Conservation (phyloP, 2,888 invertebrate species). For the Cotesia congregata region DNA sequence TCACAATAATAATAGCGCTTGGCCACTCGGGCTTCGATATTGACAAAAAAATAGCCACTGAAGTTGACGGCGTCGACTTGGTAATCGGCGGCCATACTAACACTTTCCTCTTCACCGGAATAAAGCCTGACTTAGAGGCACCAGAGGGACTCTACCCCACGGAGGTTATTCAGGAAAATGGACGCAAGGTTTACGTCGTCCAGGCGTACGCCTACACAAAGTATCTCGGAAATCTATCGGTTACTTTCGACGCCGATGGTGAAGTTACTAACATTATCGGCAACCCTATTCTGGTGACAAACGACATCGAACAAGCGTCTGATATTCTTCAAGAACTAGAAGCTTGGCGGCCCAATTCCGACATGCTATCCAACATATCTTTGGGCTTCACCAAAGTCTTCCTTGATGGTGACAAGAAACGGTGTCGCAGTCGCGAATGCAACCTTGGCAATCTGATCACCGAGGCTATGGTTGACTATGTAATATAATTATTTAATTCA, state of each 20-base stretch:
- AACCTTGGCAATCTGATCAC: constrained; percentile 87
- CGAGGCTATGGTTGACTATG: constrained; percentile 81
- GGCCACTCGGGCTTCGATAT: constrained; percentile 89
- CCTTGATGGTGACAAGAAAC: constrained; percentile 75
- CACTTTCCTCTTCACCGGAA: constrained; percentile 88
- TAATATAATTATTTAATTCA: constrained; percentile 53
- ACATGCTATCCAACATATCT: constrained; percentile 73
- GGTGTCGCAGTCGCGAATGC: constrained; percentile 83
- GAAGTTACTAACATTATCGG: constrained; percentile 79
- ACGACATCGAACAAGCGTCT: constrained; percentile 74
- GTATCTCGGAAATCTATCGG: constrained; percentile 84
- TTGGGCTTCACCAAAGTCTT: constrained; percentile 81
- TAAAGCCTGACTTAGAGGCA: constrained; percentile 77
- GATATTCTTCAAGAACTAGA: constrained; percentile 77
- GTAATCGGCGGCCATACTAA: constrained; percentile 94
- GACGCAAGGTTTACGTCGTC: constrained; percentile 84
- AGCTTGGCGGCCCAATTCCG: constrained; percentile 72
- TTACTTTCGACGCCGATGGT: constrained; percentile 80
- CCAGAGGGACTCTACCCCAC: constrained; percentile 85
- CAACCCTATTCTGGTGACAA: constrained; percentile 82
- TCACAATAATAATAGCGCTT: constrained; percentile 87
- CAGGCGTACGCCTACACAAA: constrained; percentile 94
- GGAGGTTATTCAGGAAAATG: constrained; percentile 77
- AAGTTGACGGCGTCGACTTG: constrained; percentile 85
- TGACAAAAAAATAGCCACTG: constrained; percentile 82